Conservation (phyloP, 2,797 vertebrate genomes). For the Naso thynnoides region DNA sequence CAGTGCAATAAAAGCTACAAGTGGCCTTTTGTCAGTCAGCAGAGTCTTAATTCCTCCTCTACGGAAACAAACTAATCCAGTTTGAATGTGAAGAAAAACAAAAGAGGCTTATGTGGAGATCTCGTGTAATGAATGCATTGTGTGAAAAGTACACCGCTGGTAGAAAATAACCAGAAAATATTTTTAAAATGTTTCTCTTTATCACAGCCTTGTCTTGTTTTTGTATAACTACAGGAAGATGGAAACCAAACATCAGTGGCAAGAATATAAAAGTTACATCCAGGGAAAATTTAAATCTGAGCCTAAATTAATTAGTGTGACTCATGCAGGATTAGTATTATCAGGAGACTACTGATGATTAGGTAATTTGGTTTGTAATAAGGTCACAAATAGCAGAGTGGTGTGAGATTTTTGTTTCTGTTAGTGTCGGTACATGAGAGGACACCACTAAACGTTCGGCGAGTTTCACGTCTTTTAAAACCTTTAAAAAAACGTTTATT, state of each 20-base stretch:
- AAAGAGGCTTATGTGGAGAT: constrained; percentile 24
- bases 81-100: constrained; percentile 16
- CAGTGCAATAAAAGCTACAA: not conserved
- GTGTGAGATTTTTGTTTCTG: not conserved
- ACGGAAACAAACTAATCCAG: constrained; percentile 27
- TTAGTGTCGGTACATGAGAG: no score
- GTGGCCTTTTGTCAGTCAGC: not conserved
- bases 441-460: no score
- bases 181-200: not conserved
- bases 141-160: not conserved
- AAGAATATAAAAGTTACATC: not conserved
- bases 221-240: not conserved
- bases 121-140: constrained; percentile 14
- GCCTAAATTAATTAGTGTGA: constrained; percentile 10
- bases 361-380: constrained; percentile 10
- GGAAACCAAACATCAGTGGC: not conserved
- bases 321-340: not conserved
- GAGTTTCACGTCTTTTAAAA: no score
- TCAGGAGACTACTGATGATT: not conserved
- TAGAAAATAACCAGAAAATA: constrained; percentile 1
- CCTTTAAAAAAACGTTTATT: no score
- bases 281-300: not conserved
- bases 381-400: not conserved
- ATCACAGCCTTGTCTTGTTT: not conserved
- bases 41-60: constrained; percentile 17